Percentiles rank a stretch among this genome's conserved stretches.
Conservation (phyloP, 1,140 invertebrate genomes). For the Listronotus bonariensis region DNA sequence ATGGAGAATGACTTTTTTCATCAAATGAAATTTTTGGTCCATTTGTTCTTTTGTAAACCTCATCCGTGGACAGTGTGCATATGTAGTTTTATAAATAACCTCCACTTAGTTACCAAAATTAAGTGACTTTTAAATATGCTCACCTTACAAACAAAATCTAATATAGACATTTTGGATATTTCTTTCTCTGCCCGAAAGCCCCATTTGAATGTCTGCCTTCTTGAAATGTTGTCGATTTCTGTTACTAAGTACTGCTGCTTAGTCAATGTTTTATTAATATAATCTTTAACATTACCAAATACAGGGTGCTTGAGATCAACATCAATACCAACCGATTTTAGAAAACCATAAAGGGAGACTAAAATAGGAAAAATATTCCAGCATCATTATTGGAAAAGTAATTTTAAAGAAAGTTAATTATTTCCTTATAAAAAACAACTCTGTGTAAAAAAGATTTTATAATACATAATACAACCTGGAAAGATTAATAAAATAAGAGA, state of each 20-base stretch:
- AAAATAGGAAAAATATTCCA: conserved; percentile 18
- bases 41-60: no score
- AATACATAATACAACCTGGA: no score
- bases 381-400: no score
- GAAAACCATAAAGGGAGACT: conserved; percentile 46
- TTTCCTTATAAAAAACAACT: no score
- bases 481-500: no score
- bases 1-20: no score
- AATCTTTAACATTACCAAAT: conserved; percentile 48
- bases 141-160: conserved; percentile 48
- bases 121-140: not conserved
- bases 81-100: no score
- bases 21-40: no score
- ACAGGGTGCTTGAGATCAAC: conserved; percentile 38
- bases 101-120: no score
- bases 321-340: conserved; percentile 42
- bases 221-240: conserved; percentile 38
- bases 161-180: conserved; percentile 44
- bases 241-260: conserved; percentile 43
- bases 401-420: no score
- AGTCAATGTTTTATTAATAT: conserved; percentile 37
- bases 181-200: conserved; percentile 44
- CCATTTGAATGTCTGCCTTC: conserved; percentile 40
- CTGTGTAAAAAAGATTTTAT: no score
- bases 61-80: no score